phyloP scores from a whole-genome alignment of 2,888 invertebrate species.

The Campaea margaritaria region DNA sequence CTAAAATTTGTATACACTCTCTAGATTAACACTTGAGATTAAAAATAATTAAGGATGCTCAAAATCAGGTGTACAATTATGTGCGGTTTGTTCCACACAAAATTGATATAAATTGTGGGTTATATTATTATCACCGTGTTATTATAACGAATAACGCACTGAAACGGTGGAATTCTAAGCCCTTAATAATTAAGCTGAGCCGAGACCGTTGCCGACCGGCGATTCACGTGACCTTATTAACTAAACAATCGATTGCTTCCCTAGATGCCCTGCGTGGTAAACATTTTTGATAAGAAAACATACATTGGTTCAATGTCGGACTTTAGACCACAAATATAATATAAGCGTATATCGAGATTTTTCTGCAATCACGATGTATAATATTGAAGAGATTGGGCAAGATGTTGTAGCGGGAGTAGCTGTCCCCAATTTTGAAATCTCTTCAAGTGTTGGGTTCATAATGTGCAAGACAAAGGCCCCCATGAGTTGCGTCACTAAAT shows the following conservation, averaged over 20 bases:
- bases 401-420: too few species aligned
- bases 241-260: conserved; percentile 40
- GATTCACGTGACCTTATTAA: conserved; percentile 39
- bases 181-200: conserved; percentile 46
- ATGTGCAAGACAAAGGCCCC: too few species aligned
- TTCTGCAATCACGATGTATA: too few species aligned
- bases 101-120: conserved; percentile 58
- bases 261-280: conserved; percentile 14
- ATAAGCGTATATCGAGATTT: too few species aligned
- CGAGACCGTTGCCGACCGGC: conserved; percentile 26
- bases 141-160: conserved; percentile 51
- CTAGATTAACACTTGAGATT: conserved; percentile 50
- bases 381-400: too few species aligned
- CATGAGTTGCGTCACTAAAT: too few species aligned
- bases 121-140: conserved; percentile 46
- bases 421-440: too few species aligned
- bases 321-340: too few species aligned
- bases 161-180: conserved; percentile 44
- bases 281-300: conserved; percentile 29
- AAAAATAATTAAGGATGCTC: conserved; percentile 51
- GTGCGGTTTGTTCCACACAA: conserved; percentile 52
- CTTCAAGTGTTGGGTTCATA: too few species aligned
- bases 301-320: not conserved
- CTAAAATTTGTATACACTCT: conserved; percentile 19
- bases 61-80: conserved; percentile 55